Evolutionary conservation across 1,140 invertebrate genomes (phyloP).

Genomic region (Drosophila hydei): DNA sequence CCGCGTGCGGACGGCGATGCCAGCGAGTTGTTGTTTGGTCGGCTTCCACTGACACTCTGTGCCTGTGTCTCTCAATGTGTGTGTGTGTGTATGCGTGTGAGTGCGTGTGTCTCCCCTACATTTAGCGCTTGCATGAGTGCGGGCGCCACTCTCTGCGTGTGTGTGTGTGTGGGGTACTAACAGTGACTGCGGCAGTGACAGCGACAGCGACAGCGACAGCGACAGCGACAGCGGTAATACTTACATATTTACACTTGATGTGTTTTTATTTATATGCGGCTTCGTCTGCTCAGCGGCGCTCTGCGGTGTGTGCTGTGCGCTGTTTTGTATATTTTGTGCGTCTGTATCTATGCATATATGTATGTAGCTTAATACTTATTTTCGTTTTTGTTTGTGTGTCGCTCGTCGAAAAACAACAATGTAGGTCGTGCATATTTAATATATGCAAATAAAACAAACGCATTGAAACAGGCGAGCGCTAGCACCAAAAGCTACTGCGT

Average conservation of each 20-base stretch:
- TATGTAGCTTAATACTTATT: slow-evolving; percentile 38
- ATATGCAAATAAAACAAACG: slow-evolving; percentile 69
- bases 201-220: slow-evolving; percentile 2
- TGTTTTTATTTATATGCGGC: slow-evolving; percentile 51
- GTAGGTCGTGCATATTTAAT: slow-evolving; percentile 78
- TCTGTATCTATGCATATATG: slow-evolving; percentile 54
- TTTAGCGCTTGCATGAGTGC: slow-evolving; percentile 12
- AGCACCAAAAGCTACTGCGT: slow-evolving; percentile 56
- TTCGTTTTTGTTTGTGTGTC: slow-evolving; percentile 57
- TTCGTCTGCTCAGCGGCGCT: slow-evolving; percentile 17
- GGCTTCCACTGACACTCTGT: slow-evolving; percentile 39
- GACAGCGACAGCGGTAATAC: slow-evolving; percentile 21
- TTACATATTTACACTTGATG: slow-evolving; percentile 49
- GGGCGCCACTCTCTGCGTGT: slow-evolving; percentile 17
- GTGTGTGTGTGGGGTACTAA: slow-evolving; percentile 21
- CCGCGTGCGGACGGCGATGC: slow-evolving; percentile 55
- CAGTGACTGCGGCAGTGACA: slow-evolving; percentile 7
- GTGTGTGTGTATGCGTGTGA: slow-evolving; percentile 1
- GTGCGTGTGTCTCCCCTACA: slow-evolving; percentile 20
- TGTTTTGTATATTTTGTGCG: slow-evolving; percentile 38
- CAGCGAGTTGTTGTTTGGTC: slow-evolving; percentile 45
- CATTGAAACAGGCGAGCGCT: slow-evolving; percentile 48
- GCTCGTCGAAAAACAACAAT: slow-evolving; percentile 60
- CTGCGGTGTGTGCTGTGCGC: slow-evolving; percentile 12
- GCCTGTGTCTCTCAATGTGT: slow-evolving; percentile 3